Base-by-base conservation (phyloP, 1,140 invertebrate species). In the Eupristina koningsbergeri region DNA sequence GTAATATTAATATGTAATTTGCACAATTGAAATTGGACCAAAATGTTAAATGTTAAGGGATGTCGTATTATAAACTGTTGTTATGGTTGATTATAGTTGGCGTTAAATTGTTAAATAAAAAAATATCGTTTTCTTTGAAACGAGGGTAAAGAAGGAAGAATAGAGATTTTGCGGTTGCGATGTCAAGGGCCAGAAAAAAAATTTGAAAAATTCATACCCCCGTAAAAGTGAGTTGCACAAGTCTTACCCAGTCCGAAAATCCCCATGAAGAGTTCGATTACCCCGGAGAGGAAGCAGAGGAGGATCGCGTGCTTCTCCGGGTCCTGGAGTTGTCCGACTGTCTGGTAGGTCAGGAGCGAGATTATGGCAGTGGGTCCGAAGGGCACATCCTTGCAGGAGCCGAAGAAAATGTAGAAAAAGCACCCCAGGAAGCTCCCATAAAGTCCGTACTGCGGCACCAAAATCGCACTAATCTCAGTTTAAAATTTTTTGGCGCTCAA, bases 341-440 rank as follows among this genome's bases (percentile, higher is more conserved):
- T 94, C 89, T 97, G 96, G 89, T 94, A 96, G 2, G 97, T 97
- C 64, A 98, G 93, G 41, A 98, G 90, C 0, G 96, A 96, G 77
- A 96, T 95, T 63, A 98, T 97, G 36, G 97, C 97, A 1, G 96
- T 97, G 1, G 97, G 97, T 26, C 97, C 97, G 86, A 97, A 94
- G 3, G 97, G 97, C 53, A 98, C 95, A 89, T 98, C 97, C 89
- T 97, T 97, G 87, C 97, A 97, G 47, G 96, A 97, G 63, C 98
- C 98, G 84, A 99, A 93, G 67, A 98, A 92, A 84, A 97, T 96
- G 93, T 99, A 99, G 69, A 98, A 94, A 89, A 98, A 96, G 89
- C 96, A 96, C 47, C 97, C 97, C 88, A 98, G 91, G 91, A 98
- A 98, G 0, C 97, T 97, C 34, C 96, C 96, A 90, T 98, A 99